These are phyloP conservation scores for Chiloscyllium plagiosum DNA, from an alignment of 2,113 vertebrate species.

Conservation along the genomic window DNA sequence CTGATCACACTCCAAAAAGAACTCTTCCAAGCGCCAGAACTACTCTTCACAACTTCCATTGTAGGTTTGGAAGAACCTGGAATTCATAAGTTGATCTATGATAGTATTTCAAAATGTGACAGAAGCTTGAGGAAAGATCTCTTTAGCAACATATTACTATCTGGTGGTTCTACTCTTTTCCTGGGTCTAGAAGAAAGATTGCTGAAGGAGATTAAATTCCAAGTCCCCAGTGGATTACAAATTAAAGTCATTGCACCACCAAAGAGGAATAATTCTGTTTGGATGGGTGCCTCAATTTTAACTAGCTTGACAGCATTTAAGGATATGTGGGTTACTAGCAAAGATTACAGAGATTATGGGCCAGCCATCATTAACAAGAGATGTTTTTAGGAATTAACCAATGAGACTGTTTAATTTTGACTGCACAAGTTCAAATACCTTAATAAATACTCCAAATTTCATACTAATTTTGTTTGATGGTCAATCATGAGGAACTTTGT, in stretches of 20 bases:
- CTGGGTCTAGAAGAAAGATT: slow-evolving; percentile 22
- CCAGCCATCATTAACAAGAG: slow-evolving; percentile 29
- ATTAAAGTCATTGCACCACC: slow-evolving; percentile 18
- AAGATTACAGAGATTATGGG: slow-evolving; percentile 28
- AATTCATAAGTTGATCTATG: slow-evolving; percentile 33
- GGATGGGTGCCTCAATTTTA: slow-evolving; percentile 35
- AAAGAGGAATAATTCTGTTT: slow-evolving; percentile 32
- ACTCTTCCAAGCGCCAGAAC: slow-evolving; percentile 6
- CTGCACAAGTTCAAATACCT: background rate
- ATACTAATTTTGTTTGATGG: background rate
- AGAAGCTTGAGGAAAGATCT: slow-evolving; percentile 19
- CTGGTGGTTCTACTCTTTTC: slow-evolving; percentile 34
- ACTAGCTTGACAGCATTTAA: slow-evolving; percentile 28
- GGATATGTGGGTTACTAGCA: slow-evolving; percentile 31
- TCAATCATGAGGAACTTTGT: background rate
- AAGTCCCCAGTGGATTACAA: slow-evolving; percentile 19
- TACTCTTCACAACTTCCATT: background rate
- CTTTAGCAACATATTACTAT: slow-evolving; percentile 29
- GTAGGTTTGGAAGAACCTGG: background rate
- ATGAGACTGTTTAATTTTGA: background rate
- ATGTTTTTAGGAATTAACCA: slow-evolving; percentile 22
- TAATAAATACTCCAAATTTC: slow-evolving; percentile 15
- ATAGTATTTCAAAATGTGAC: slow-evolving; percentile 33
- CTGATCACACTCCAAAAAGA: slow-evolving; percentile 14
- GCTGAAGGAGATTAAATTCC: slow-evolving; percentile 13